Conservation (phyloP, 2,113 vertebrate genomes). For the Verasper variegatus region DNA sequence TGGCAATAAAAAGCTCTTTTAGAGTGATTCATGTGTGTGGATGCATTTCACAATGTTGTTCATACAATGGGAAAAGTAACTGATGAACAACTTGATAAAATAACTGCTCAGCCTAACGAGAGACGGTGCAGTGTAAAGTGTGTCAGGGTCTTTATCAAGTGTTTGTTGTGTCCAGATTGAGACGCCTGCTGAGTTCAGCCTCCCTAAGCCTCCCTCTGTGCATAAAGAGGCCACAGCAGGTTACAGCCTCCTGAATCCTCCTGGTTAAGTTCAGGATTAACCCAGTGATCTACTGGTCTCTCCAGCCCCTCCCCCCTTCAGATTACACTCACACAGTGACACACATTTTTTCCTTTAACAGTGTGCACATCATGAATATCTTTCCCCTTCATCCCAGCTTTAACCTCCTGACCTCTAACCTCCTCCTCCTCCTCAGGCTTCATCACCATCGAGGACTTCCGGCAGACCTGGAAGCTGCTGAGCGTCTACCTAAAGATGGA, state of each 20-base stretch:
- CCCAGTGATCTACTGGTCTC: slow-evolving; percentile 58
- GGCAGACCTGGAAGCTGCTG: slow-evolving; percentile 93
- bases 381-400: not conserved
- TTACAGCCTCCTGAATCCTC: slow-evolving; percentile 35
- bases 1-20: no score
- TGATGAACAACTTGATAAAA: not conserved
- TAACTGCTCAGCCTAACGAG: no score
- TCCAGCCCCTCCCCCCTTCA: no score
- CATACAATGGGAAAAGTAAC: not conserved
- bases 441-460: slow-evolving; percentile 92
- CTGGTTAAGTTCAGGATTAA: slow-evolving; percentile 61
- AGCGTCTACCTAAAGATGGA: slow-evolving; percentile 89
- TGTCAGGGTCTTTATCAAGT: slow-evolving; percentile 5
- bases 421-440: slow-evolving; percentile 79
- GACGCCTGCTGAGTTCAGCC: not conserved
- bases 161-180: slow-evolving; percentile 17
- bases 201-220: slow-evolving; percentile 46
- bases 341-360: not conserved
- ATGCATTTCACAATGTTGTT: not conserved
- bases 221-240: slow-evolving; percentile 6
- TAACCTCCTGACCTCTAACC: not conserved
- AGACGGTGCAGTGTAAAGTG: not conserved
- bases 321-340: not conserved
- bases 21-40: no score
- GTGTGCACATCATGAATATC: not conserved